These are phyloP conservation scores for Brachionus paranguensis DNA, from an alignment of 1,140 invertebrate genomes.

Conservation along the genomic window DNA sequence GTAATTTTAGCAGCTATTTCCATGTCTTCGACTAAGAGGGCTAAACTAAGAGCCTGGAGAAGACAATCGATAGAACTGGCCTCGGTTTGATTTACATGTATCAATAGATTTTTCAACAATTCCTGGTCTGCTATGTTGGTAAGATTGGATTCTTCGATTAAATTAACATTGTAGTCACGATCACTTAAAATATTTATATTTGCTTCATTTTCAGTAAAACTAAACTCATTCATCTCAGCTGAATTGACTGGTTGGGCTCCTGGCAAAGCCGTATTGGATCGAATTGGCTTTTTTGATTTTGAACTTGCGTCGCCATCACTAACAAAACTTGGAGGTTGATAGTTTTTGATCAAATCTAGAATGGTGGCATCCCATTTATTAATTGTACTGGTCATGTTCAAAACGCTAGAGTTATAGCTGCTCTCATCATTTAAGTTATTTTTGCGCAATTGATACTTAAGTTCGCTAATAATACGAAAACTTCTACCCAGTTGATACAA, in stretches of 20 bases:
- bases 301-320: not conserved
- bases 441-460: not conserved
- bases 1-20: not conserved
- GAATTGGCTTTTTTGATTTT: not conserved
- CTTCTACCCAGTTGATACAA: not conserved
- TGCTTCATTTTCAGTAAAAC: not conserved
- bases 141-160: not conserved
- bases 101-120: not conserved
- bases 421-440: constrained; percentile 9
- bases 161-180: constrained; percentile 6
- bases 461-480: not conserved
- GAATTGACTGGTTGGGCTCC: not conserved
- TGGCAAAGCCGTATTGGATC: not conserved
- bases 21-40: not conserved
- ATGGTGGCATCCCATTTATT: constrained; percentile 7
- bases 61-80: not conserved
- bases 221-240: not conserved
- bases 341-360: not conserved
- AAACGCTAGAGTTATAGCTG: not conserved
- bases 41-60: constrained; percentile 12
- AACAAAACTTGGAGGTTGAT: not conserved
- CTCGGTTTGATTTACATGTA: not conserved
- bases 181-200: constrained; percentile 13
- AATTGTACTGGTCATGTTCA: not conserved
- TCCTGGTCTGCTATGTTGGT: constrained; percentile 16